These are phyloP conservation scores for Antheraea assamensis DNA, from an alignment of 2,888 invertebrate species.

Conservation along the genomic window DNA sequence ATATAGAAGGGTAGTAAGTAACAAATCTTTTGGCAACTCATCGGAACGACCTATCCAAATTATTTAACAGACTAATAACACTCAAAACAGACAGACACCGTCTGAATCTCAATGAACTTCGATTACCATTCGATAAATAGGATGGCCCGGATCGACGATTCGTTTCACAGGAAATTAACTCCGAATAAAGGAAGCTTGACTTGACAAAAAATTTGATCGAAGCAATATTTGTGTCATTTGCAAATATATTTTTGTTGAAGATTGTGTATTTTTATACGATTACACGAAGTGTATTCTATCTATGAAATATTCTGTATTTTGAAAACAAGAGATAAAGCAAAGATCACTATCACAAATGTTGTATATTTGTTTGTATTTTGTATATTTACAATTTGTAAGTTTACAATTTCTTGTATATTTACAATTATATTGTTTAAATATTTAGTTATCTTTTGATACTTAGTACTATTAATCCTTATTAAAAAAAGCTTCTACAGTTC, in stretches of 20 bases:
- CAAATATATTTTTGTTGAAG: not conserved
- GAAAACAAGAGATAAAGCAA: no score
- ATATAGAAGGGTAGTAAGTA: not conserved
- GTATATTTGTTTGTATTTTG: no score
- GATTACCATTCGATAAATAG: constrained; percentile 32
- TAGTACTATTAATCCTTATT: no score
- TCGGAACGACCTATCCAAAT: constrained; percentile 8
- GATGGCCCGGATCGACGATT: constrained; percentile 29
- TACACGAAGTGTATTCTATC: not conserved
- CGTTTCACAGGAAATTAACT: constrained; percentile 44
- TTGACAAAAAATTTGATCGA: constrained; percentile 23
- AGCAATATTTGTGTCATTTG: constrained; percentile 19
- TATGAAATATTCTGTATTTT: not conserved
- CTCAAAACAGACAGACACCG: constrained; percentile 21
- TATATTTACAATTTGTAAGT: no score
- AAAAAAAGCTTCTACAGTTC: no score
- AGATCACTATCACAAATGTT: no score
- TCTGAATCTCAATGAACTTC: constrained; percentile 30
- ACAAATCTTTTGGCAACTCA: not conserved
- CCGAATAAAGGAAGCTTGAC: constrained; percentile 34
- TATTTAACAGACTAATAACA: constrained; percentile 23
- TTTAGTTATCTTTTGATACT: no score
- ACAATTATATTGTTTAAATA: no score
- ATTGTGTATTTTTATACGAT: not conserved
- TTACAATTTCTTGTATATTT: no score